Percentiles rank a stretch among this genome's conserved stretches.
phyloP scores from a whole-genome alignment of 2,797 vertebrate genomes.

The Eupleurogrammus muticus region DNA sequence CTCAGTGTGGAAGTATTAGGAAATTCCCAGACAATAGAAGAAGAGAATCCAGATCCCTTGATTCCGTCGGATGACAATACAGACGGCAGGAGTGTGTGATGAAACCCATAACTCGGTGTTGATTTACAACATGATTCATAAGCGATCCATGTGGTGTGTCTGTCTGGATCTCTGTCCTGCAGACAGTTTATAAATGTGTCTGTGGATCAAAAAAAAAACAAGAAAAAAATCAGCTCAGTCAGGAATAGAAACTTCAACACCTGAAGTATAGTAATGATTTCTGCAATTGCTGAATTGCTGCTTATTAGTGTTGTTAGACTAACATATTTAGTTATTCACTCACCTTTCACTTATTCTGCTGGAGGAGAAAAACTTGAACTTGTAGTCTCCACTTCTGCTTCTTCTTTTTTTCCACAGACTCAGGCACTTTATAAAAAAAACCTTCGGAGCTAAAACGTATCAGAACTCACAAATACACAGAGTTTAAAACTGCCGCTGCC shows the following conservation, averaged over 20 bases:
- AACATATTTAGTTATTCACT: slow-evolving; percentile 3
- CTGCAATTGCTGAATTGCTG: background rate
- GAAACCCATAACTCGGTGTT: slow-evolving; percentile 24
- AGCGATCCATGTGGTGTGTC: background rate
- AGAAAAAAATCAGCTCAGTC: background rate
- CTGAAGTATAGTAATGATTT: background rate
- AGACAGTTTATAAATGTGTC: background rate
- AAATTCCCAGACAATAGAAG: slow-evolving; percentile 8
- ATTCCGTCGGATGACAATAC: slow-evolving; percentile 21
- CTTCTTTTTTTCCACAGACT: background rate
- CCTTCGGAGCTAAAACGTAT: rapidly evolving
- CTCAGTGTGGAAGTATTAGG: slow-evolving; percentile 25
- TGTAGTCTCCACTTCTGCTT: background rate
- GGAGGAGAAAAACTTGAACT: background rate
- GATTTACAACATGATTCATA: slow-evolving; percentile 14
- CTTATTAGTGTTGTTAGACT: background rate
- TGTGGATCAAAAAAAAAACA: slow-evolving; percentile 14
- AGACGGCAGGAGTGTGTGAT: background rate
- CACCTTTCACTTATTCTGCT: slow-evolving; percentile 33
- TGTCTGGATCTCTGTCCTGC: background rate
- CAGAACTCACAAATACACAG: rapidly evolving
- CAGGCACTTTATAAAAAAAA: background rate
- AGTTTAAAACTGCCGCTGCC: slow-evolving; percentile 21
- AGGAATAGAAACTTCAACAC: background rate
- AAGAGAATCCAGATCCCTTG: slow-evolving; percentile 28